These are phyloP conservation scores for Helicoverpa armigera DNA, from an alignment of 1,140 invertebrate species.

Conservation along the genomic window DNA sequence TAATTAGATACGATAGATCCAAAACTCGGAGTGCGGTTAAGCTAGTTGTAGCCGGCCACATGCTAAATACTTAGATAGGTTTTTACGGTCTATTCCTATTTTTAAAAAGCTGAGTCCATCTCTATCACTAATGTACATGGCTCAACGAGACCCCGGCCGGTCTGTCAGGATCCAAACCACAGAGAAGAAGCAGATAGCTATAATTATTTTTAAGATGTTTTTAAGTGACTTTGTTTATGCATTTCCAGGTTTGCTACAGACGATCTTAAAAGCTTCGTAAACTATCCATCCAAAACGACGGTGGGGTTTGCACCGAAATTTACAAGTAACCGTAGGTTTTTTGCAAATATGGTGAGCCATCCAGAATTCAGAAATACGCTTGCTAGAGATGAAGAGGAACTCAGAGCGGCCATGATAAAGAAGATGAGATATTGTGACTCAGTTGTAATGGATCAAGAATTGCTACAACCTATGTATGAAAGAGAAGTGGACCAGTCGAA, in stretches of 20 bases:
- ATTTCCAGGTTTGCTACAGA: slow-evolving; percentile 69
- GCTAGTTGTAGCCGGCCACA: too few relatives aligned
- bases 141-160: too few relatives aligned
- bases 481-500: slow-evolving; percentile 70
- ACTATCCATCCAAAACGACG: slow-evolving; percentile 72
- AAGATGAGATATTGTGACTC: slow-evolving; percentile 74
- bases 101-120: too few relatives aligned
- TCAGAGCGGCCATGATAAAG: slow-evolving; percentile 61
- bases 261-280: slow-evolving; percentile 67
- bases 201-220: not conserved
- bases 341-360: slow-evolving; percentile 72
- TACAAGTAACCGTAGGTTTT: slow-evolving; percentile 74
- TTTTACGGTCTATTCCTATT: too few relatives aligned
- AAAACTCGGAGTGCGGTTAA: too few relatives aligned
- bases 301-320: slow-evolving; percentile 72
- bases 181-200: not conserved
- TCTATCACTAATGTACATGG: too few relatives aligned
- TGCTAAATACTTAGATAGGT: too few relatives aligned
- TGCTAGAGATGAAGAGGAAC: slow-evolving; percentile 58
- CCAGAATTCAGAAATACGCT: slow-evolving; percentile 68
- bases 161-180: too few relatives aligned
- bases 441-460: slow-evolving; percentile 63
- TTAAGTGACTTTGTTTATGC: slow-evolving; percentile 1
- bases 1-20: too few relatives aligned
- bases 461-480: slow-evolving; percentile 68